Evolutionary conservation across 2,888 invertebrate genomes (phyloP).

Genomic region (Smittia sp.): DNA sequence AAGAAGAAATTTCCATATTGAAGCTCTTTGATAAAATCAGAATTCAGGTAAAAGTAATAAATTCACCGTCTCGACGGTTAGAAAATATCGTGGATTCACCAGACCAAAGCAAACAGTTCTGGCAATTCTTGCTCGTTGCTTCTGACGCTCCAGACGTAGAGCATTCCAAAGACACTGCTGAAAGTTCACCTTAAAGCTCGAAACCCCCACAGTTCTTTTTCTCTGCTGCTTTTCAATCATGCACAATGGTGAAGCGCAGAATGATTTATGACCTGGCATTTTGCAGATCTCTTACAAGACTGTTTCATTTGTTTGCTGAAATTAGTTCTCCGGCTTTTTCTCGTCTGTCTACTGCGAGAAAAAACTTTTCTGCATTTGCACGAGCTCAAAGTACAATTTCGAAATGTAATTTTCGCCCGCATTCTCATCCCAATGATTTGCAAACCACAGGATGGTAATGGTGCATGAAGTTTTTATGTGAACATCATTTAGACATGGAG

Average conservation of each 20-base stretch:
- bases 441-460: not conserved
- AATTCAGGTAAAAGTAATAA: too few relatives aligned
- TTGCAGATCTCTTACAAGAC: not conserved
- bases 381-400: not conserved
- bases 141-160: too few relatives aligned
- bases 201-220: too few relatives aligned
- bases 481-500: not conserved
- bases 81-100: too few relatives aligned
- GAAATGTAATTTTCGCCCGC: slow-evolving; percentile 16
- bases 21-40: too few relatives aligned
- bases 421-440: not conserved
- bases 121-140: too few relatives aligned
- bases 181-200: too few relatives aligned
- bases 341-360: not conserved
- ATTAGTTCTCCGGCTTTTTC: not conserved
- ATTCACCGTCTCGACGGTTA: too few relatives aligned
- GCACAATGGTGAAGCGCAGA: not conserved
- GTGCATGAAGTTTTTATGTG: not conserved
- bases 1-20: too few relatives aligned
- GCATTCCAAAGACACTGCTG: too few relatives aligned
- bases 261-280: not conserved
- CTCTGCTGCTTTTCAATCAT: too few relatives aligned
- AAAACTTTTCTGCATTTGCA: not conserved
- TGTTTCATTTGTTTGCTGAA: slow-evolving; percentile 12
- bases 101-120: too few relatives aligned